Base-by-base conservation (phyloP, 2,888 invertebrate species). In the Philhelius pedissequus region DNA sequence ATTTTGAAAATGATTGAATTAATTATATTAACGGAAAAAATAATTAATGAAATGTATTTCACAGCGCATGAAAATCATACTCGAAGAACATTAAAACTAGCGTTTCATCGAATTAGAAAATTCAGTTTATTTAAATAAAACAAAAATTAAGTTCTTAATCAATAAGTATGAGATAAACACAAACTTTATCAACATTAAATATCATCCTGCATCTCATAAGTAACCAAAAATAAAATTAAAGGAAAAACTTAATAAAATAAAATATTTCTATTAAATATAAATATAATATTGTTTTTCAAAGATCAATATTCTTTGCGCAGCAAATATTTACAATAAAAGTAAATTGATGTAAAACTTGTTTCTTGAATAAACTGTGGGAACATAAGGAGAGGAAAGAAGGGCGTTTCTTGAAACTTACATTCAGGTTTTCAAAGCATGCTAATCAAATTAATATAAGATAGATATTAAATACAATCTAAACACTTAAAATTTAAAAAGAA, bases 241-340 rank as follows among this genome's bases (percentile, higher is more conserved):
- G 18, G 25, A 25, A 40, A 74, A 83, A 79, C 74, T 73, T 75
- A 66, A 70, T 43, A 30, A 32, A 66, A 64, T 66, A 50, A 66
- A 73, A 74, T 68, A 80, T 32, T 56, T 73, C 73, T 69, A 62
- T 32, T 69, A 82, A 52, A 40, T 80, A 45, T 66, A 48, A 62
- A 27, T 77, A 64, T 69, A 69, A 54, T n/a, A n/a, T n/a, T n/a
- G n/a, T 70, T 71, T 73, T 56, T 30, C 18, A 56, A 48, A 48
- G 18, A 69, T 77, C 27, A 62, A 62, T 45, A 30, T 64, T 35
- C 11, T 70, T 35, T 79, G 66, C 70, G 43, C 71, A 84, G 75
- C 80, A 80, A 75, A 80, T 84, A 84, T 84, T 84, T 84, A 84
- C 84, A 84, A 27, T 71, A 66, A 68, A 84, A 84, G 71, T 76